phyloP scores from a whole-genome alignment of 2,888 invertebrate species.

The Agonopterix arenella region DNA sequence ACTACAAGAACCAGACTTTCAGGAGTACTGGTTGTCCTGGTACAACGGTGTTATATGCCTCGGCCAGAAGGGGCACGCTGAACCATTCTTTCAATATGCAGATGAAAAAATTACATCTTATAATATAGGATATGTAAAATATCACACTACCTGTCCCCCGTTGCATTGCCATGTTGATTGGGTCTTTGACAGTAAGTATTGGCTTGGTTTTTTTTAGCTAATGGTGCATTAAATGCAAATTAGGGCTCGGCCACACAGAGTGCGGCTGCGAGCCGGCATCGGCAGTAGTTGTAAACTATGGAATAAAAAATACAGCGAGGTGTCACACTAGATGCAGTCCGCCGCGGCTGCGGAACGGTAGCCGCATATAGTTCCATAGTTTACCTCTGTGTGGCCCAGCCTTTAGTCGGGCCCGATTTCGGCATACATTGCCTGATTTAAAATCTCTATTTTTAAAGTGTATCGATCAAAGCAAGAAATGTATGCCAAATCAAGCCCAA shows the following conservation, averaged over 20 bases:
- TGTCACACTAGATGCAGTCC: too few relatives aligned
- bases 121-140: slow-evolving; percentile 28
- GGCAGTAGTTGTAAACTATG: too few relatives aligned
- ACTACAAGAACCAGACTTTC: background rate
- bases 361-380: too few relatives aligned
- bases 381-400: too few relatives aligned
- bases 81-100: slow-evolving; percentile 1
- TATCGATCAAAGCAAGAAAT: background rate
- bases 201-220: background rate
- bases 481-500: background rate
- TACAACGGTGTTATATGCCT: slow-evolving; percentile 2
- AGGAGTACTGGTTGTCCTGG: slow-evolving; percentile 13
- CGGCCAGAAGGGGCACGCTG: background rate
- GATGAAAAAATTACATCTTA: background rate
- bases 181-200: slow-evolving; percentile 43
- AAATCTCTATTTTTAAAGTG: too few relatives aligned
- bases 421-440: too few relatives aligned
- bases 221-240: background rate
- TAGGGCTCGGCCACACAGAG: too few relatives aligned
- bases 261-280: too few relatives aligned
- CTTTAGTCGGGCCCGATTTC: too few relatives aligned
- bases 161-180: slow-evolving; percentile 20
- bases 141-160: slow-evolving; percentile 16
- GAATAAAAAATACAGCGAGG: too few relatives aligned
- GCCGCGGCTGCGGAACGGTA: too few relatives aligned